Base-by-base conservation (phyloP, 2,113 vertebrate genomes). In the Pseudonaja textilis region DNA sequence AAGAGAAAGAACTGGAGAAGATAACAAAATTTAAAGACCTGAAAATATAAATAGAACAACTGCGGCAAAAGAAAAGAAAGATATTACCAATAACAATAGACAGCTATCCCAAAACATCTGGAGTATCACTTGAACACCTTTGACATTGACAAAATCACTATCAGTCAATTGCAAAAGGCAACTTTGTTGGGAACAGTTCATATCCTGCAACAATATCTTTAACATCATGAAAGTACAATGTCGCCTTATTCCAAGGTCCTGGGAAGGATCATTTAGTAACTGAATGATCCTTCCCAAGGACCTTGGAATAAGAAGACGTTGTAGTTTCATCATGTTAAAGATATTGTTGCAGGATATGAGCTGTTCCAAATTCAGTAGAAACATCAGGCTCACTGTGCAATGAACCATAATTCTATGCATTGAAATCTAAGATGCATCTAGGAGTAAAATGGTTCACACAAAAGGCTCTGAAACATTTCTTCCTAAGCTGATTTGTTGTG, bases 401-500 rank as follows among this genome's bases (percentile, higher is more conserved):
- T 34, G 29, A 69, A 69, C 29, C 29, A 69, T 69, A 3, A 55
- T 93, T 47, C n/a, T 87, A 92, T 39, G 56, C 57, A 74, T 87
- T 87, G 57, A 81, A 94, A 90, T 0, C 0, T n/a, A 87, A 81
- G 23, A 25, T 88, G 91, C 8, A 20, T 85, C 12, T n/a, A 94
- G 87, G 45, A n/a, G 61, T 95, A 11, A 89, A 69, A 29, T 93
- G 39, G 2, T 5, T 0, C 3, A 26, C 2, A 91, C 88, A 93
- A 89, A 88, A 8, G 22, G 81, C 69, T 74, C 16, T 93, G 61
- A n/a, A 90, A 47, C 81, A 64, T 93, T 88, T 4, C 92, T 89
- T 95, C 89, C 85, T 93, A 91, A 91, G 39, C 3, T 61, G 1
- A 93, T 94, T 59, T 89, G 81, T 10, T 94, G 7, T 57, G 8